Evolutionary conservation across 2,113 vertebrate species (phyloP), one percentile per base, ranked within the genome.

Genomic region (Gasterosteus aculeatus): DNA sequence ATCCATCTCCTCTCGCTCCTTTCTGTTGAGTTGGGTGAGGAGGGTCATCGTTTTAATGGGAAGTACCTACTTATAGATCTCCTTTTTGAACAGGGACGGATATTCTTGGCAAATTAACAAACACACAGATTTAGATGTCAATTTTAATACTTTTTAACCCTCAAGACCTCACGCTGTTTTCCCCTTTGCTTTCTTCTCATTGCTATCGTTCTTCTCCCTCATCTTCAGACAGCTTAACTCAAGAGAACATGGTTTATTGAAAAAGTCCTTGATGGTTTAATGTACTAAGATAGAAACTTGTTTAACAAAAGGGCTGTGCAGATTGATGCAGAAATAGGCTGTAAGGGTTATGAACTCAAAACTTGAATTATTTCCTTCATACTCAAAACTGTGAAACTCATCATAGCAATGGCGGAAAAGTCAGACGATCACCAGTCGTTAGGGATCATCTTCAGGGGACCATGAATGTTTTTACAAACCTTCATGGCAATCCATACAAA

Each of bases 1-100:
- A 88, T 89, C 75, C 69, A 81, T 90, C 90, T 87, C 72, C 29
- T 47, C 59, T 61, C 58, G 19, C 56, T 69, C 81, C 68, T 65
- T 75, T 68, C 74, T 66, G 46, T 69, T 56, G 66, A 18, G 68
- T 84, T 82, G 84, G 77, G 66, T 87, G 79, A 62, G 66, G 67
- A 42, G 46, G 29, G 56, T 78, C 75, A 58, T 85, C 77, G 12
- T 72, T 65, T 62, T 77, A 10, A 59, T 47, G 15, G n/a, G 26
- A 76, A 47, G 53, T 10, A 44, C 58, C 54, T 53, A 72, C 54
- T 61, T 60, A 26, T 26, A 26, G 29, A 56, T 38, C 66, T 11
- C 22, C 10, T 54, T 22, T 51, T 33, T 64, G 41, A 84, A 53
- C 16, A 68, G 3, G 59, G 29, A 63, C 14, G 57, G 0, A 5